Evolutionary conservation across 2,113 vertebrate species (phyloP), one percentile per base, ranked within the genome.

Genomic region (Enhydra lutris): DNA sequence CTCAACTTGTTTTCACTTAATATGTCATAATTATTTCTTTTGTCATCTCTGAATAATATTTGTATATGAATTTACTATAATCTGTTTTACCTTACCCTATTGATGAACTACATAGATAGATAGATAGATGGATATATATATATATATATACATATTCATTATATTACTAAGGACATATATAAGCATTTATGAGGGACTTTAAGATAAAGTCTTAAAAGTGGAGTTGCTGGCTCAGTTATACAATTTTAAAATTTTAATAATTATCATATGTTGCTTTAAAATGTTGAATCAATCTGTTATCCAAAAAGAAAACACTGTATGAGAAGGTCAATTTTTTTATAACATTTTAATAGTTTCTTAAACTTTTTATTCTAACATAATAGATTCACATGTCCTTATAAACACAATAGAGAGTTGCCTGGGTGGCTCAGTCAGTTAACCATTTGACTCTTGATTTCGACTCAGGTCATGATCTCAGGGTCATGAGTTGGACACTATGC

Each of bases 171-270:
- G 23, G 71, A 17, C 18, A 86, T 76, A 7, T 23, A 39, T 83
- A 84, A 79, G 47, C 76, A 36, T 83, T 94, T 67, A 95, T 55
- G 13, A 95, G 71, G 34, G 23, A 39, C 93, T 89, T 81, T 61
- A 95, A 96, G 61, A 91, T 55, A 61, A 76, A 91, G 26, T 42
- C 31, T 34, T 69, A 63, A 93, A 96, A 92, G 42, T 55, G 9
- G 23, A 76, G 82, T n/a, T 67, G 15, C 31, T 91, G 42, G 63
- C 81, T 59, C 89, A 93, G 93, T 83, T 79, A 57, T 6, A 24
- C 52, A 73, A 39, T 71, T 84, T 76, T 52, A 71, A 91, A 91
- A 65, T 82, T 92, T 39, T 50, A 81, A 55, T 67, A 81, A 63
- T 73, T 42, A n/a, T 73, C 42, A 82, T 39, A 26, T 26, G 47